phyloP scores from a whole-genome alignment of 2,797 vertebrate genomes.

The Dryobates pubescens region DNA sequence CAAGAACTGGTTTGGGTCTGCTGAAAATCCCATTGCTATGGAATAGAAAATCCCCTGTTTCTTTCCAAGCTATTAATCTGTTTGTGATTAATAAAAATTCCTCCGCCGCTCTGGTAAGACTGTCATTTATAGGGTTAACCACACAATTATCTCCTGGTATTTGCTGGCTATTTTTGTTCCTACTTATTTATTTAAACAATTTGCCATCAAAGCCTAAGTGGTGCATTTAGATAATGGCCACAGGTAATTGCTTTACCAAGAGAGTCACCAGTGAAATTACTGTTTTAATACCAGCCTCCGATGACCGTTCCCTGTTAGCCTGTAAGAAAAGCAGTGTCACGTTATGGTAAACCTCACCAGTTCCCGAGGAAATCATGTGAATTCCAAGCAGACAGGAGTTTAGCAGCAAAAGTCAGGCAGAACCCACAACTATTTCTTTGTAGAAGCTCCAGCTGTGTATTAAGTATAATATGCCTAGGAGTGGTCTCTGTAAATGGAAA shows the following conservation, averaged over 20 bases:
- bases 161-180: conserved; percentile 5
- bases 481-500: conserved; percentile 70
- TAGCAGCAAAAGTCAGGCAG: conserved; percentile 52
- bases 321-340: conserved; percentile 55
- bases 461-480: conserved; percentile 52
- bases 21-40: conserved; percentile 28
- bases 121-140: conserved; percentile 22
- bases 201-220: conserved; percentile 60
- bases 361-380: conserved; percentile 71
- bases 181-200: conserved; percentile 52
- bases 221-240: conserved; percentile 29
- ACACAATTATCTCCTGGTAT: neutral
- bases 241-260: conserved; percentile 68
- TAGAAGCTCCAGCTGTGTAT: conserved; percentile 59
- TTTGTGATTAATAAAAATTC: conserved; percentile 33
- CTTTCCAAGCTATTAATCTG: conserved; percentile 35
- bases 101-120: neutral
- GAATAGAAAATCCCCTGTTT: conserved; percentile 28
- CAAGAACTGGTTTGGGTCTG: neutral
- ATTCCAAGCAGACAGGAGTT: conserved; percentile 67
- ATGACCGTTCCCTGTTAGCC: conserved; percentile 55
- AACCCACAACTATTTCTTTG: conserved; percentile 75
- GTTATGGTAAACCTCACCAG: conserved; percentile 66
- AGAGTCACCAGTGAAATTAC: conserved; percentile 50
- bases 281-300: conserved; percentile 72